These are phyloP conservation scores for Rhabdornis inornatus DNA, from an alignment of 2,113 vertebrate species.

Conservation along the genomic window DNA sequence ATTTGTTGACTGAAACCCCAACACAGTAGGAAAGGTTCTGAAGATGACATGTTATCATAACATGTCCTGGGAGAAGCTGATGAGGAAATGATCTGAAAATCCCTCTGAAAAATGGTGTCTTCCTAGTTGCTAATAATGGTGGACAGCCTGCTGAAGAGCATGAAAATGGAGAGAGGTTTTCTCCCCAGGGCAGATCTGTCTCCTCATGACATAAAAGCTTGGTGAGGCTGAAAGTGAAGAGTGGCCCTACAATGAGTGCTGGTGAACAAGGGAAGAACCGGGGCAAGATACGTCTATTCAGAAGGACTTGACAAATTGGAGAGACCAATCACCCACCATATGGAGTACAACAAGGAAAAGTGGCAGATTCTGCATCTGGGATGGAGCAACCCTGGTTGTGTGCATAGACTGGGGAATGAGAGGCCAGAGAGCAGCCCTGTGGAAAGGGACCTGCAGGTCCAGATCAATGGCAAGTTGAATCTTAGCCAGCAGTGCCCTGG, in stretches of 20 bases:
- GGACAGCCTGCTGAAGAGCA: neutral
- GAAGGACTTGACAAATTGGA: neutral
- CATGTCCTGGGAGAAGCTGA: neutral
- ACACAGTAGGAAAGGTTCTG: neutral
- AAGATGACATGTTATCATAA: neutral
- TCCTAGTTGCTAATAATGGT: neutral
- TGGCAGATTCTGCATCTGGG: rapidly evolving
- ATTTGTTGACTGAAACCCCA: neutral
- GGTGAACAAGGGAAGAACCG: neutral
- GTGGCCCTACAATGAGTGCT: neutral
- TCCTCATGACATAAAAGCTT: neutral
- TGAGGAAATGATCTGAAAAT: neutral
- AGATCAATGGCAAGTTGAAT: rapidly evolving
- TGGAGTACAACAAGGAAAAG: neutral
- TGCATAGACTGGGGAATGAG: neutral
- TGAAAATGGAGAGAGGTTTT: neutral
- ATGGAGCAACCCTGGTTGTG: neutral
- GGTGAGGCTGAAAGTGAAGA: neutral
- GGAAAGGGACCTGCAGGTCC: neutral
- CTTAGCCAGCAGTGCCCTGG: neutral
- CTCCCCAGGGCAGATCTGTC: neutral
- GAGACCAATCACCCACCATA: rapidly evolving
- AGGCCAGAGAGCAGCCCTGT: neutral
- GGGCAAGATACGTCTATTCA: neutral
- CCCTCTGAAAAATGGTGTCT: neutral